phyloP scores from a whole-genome alignment of 1,140 invertebrate genomes.

The Solenopsis fugax region DNA sequence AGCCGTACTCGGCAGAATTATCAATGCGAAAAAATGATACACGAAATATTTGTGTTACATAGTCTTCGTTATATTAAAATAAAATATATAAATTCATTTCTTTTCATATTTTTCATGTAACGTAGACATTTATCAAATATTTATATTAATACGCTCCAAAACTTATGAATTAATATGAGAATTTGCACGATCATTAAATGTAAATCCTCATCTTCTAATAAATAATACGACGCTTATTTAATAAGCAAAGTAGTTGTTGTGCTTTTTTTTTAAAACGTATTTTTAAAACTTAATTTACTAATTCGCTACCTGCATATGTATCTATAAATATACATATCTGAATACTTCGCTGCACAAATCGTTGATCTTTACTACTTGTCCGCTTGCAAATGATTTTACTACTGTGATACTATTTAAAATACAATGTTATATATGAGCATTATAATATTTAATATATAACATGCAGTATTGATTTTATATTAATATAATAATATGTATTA shows the following conservation, averaged over 20 bases:
- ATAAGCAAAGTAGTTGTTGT: neutral
- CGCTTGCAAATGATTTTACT: neutral
- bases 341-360: neutral
- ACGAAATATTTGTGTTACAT: neutral
- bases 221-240: neutral
- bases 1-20: neutral
- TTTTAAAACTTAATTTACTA: neutral
- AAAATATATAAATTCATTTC: neutral
- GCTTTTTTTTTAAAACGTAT: neutral
- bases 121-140: slow-evolving; percentile 17
- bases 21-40: neutral
- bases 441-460: neutral
- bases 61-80: neutral
- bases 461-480: neutral
- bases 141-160: slow-evolving; percentile 7
- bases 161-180: slow-evolving; percentile 1
- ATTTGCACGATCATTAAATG: neutral
- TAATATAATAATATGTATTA: neutral
- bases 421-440: neutral
- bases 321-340: neutral
- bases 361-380: slow-evolving; percentile 17
- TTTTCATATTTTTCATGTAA: neutral
- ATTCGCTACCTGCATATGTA: neutral
- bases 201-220: neutral
- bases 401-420: neutral